phyloP scores from a whole-genome alignment of 2,797 vertebrate genomes.

The Pipistrellus kuhlii region DNA sequence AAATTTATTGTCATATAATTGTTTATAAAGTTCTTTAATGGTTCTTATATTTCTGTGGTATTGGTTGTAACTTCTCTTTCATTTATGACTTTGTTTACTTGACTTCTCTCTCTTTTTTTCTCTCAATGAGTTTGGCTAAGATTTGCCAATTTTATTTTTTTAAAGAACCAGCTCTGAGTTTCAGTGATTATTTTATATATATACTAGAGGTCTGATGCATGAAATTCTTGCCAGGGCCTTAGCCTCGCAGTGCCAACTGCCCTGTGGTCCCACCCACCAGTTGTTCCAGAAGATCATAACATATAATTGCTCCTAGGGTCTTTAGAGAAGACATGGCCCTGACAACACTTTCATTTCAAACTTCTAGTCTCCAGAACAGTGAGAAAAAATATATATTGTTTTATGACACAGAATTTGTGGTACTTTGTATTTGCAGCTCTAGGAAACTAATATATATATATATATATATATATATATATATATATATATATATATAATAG shows the following conservation, averaged over 20 bases:
- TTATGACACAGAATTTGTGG: neutral
- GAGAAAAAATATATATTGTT: neutral
- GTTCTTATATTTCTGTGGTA: neutral
- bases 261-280: fast-evolving
- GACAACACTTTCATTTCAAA: neutral
- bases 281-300: neutral
- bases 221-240: too few relatives aligned
- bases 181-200: too few relatives aligned
- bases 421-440: neutral
- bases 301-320: neutral
- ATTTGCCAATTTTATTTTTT: neutral
- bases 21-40: neutral
- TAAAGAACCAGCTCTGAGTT: neutral
- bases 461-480: too few relatives aligned
- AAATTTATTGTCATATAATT: neutral
- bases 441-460: neutral
- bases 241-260: fast-evolving
- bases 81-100: neutral
- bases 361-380: neutral
- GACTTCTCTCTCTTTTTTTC: neutral
- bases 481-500: neutral
- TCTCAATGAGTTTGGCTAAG: neutral
- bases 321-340: neutral
- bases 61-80: neutral
- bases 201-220: too few relatives aligned